A percentile compares a stretch with the other conserved stretches of the same genome.
phyloP scores from a whole-genome alignment of 2,797 vertebrate species.

The Petrocephalus schoutedeni region DNA sequence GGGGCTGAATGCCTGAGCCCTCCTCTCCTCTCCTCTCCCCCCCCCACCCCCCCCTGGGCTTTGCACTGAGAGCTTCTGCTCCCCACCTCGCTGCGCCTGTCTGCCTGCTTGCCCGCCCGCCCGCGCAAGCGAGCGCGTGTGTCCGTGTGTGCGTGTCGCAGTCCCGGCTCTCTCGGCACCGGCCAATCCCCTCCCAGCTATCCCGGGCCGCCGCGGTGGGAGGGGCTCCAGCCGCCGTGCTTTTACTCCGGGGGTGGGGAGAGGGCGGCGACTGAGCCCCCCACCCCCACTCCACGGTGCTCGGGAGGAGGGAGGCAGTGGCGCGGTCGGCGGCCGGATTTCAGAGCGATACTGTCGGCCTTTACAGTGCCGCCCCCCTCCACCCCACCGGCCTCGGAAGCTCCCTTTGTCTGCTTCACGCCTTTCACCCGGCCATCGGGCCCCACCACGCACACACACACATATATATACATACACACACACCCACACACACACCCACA shows the following conservation, averaged over 20 bases:
- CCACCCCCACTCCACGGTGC: slow-evolving; percentile 31
- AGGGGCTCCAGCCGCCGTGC: slow-evolving; percentile 14
- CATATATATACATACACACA: no score
- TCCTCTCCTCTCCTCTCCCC: slow-evolving; percentile 38
- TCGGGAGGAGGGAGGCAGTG: slow-evolving; percentile 24
- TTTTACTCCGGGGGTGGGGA: slow-evolving; percentile 29
- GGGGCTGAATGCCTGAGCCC: slow-evolving; percentile 31
- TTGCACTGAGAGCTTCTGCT: background rate
- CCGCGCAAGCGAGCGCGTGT: background rate
- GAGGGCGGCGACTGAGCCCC: background rate
- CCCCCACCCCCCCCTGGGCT: slow-evolving; percentile 42
- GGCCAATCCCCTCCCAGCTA: slow-evolving; percentile 31
- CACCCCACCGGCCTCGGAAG: background rate
- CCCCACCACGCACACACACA: background rate
- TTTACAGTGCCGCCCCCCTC: background rate
- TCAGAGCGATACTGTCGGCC: background rate
- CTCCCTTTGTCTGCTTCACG: background rate
- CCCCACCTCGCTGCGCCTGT: slow-evolving; percentile 36
- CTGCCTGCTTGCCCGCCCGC: background rate
- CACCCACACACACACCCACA: no score
- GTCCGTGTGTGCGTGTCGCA: slow-evolving; percentile 31
- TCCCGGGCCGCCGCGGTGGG: slow-evolving; percentile 37
- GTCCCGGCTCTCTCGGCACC: background rate
- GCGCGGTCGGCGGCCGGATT: slow-evolving; percentile 16
- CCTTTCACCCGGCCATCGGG: background rate